Evolutionary conservation across 1,140 invertebrate species (phyloP).

Genomic region (Drosophila virilis): DNA sequence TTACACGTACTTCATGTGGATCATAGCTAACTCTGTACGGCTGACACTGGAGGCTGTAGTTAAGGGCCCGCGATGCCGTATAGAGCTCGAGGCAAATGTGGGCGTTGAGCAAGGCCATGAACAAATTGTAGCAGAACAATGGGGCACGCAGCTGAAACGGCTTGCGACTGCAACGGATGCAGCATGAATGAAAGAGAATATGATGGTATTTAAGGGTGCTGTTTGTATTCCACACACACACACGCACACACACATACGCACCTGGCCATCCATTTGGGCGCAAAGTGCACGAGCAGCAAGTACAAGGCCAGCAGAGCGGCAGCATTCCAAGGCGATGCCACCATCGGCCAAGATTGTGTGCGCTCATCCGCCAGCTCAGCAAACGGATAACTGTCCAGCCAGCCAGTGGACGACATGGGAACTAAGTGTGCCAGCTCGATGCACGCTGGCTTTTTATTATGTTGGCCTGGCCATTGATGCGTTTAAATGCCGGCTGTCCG

Average conservation of each 20-base stretch:
- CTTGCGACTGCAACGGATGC: constrained; percentile 85
- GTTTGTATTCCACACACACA: background rate
- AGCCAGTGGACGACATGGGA: background rate
- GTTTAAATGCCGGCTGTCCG: constrained; percentile 15
- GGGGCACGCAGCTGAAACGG: constrained; percentile 91
- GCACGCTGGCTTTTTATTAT: constrained; percentile 42
- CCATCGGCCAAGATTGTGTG: constrained; percentile 94
- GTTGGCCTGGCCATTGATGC: constrained; percentile 32
- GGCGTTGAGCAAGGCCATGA: constrained; percentile 92
- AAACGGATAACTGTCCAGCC: constrained; percentile 41
- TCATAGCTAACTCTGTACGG: constrained; percentile 92
- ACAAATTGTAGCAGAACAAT: constrained; percentile 94
- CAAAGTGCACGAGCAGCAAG: constrained; percentile 91
- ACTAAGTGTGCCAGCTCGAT: constrained; percentile 38
- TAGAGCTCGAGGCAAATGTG: constrained; percentile 93
- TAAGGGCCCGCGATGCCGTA: constrained; percentile 89
- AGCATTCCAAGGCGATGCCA: constrained; percentile 92
- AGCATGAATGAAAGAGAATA: constrained; percentile 25
- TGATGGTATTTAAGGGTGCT: background rate
- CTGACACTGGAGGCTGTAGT: constrained; percentile 96
- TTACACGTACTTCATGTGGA: constrained; percentile 91
- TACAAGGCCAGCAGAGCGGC: constrained; percentile 91
- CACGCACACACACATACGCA: constrained; percentile 32
- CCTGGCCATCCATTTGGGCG: constrained; percentile 93
- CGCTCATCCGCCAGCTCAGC: constrained; percentile 84